A percentile compares a stretch with the other conserved stretches of the same genome.
Evolutionary conservation across 2,113 vertebrate genomes (phyloP).

Genomic region (Pipa parva): DNA sequence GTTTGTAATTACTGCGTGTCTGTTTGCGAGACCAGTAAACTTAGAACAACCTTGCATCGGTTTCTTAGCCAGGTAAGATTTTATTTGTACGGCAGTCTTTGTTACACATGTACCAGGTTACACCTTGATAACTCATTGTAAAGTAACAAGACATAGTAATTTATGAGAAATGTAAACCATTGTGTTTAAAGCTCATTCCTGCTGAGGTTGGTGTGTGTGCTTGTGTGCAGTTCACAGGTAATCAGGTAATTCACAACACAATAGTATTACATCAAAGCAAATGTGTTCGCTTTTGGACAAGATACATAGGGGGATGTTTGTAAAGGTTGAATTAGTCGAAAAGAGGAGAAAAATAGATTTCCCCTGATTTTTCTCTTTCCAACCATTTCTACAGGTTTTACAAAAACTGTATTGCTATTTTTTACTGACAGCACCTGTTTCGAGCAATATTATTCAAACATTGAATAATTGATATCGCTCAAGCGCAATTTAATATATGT

Average conservation of each 20-base stretch:
- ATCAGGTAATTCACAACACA: conserved; percentile 7
- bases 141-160: not conserved
- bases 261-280: conserved; percentile 3
- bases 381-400: too few relatives aligned
- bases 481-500: too few relatives aligned
- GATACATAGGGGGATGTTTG: not conserved
- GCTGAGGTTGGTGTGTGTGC: conserved; percentile 1
- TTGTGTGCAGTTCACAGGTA: not conserved
- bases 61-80: not conserved
- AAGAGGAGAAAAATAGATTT: too few relatives aligned
- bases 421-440: too few relatives aligned
- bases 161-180: not conserved
- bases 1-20: too few relatives aligned
- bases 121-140: not conserved
- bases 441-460: too few relatives aligned
- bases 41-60: not conserved
- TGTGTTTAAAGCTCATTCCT: not conserved
- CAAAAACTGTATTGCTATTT: too few relatives aligned
- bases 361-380: too few relatives aligned
- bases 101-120: not conserved
- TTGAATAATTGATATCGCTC: too few relatives aligned
- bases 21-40: too few relatives aligned
- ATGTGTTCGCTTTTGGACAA: not conserved
- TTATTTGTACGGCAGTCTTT: not conserved
- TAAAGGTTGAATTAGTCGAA: too few relatives aligned